Conservation (phyloP, 2,797 vertebrate species). For the Semotilus atromaculatus region DNA sequence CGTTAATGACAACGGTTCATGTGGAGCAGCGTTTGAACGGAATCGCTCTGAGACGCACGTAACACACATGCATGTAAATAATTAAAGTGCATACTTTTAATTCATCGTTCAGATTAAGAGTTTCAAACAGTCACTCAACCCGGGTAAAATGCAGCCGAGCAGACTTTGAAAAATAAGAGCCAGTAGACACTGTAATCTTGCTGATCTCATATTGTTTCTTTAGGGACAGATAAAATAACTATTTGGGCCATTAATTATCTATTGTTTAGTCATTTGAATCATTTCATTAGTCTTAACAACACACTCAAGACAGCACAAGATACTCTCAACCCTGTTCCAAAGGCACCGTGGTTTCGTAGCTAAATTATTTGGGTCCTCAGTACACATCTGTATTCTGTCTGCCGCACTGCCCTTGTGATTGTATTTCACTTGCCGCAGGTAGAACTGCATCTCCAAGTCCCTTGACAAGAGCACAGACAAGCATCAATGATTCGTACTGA, state of each 20-base stretch:
- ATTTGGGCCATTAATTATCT: conserved; percentile 35
- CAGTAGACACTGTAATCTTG: background rate
- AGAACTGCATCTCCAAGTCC: conserved; percentile 57
- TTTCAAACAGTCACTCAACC: no score
- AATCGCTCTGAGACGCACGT: no score
- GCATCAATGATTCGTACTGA: conserved; percentile 62
- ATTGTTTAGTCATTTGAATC: conserved; percentile 28
- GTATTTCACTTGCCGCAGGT: conserved; percentile 61
- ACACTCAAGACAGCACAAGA: conserved; percentile 21
- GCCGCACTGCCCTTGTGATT: conserved; percentile 53
- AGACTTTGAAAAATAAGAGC: conserved; percentile 10
- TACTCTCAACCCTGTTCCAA: conserved; percentile 27
- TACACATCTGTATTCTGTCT: conserved; percentile 56
- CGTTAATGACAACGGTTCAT: no score
- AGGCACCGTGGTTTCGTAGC: conserved; percentile 15
- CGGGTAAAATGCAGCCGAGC: no score
- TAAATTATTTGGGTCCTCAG: conserved; percentile 43
- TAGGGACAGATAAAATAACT: conserved; percentile 40
- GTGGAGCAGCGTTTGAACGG: no score
- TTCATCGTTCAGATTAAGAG: no score
- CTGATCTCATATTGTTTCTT: conserved; percentile 26
- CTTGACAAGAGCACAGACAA: conserved; percentile 72
- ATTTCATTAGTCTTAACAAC: conserved; percentile 34
- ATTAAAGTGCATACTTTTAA: no score
- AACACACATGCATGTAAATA: no score